Percentiles rank a stretch among this genome's conserved stretches.
Conservation (phyloP, 2,797 vertebrate genomes). For the Glossophaga mutica region DNA sequence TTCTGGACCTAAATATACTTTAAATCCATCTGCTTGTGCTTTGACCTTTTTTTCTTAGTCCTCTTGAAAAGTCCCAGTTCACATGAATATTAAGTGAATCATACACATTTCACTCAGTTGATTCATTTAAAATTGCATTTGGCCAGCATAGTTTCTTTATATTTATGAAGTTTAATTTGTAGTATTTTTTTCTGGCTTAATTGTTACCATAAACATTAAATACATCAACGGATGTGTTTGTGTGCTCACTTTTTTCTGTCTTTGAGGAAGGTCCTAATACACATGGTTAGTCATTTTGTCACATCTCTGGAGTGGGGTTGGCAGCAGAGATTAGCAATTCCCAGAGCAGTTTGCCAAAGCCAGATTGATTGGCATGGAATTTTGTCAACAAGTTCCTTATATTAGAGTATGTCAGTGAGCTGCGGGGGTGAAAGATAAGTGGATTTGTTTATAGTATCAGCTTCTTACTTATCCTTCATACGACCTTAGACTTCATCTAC, state of each 20-base stretch:
- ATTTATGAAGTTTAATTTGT: not conserved
- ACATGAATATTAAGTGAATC: not conserved
- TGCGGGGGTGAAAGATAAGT: not conserved
- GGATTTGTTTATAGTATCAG: not conserved
- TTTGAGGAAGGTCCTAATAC: not conserved
- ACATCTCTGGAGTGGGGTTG: not conserved
- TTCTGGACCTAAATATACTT: not conserved
- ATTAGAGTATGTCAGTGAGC: not conserved
- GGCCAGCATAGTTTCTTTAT: not conserved
- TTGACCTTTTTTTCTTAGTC: not conserved
- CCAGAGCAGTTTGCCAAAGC: conserved; percentile 34
- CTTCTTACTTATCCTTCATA: not conserved
- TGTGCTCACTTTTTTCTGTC: not conserved
- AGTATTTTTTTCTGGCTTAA: conserved; percentile 5
- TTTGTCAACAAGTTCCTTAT: not conserved
- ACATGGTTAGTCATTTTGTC: not conserved
- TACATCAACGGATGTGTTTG: not conserved
- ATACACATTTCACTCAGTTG: not conserved
- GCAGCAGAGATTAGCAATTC: conserved; percentile 2
- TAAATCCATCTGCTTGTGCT: not conserved
- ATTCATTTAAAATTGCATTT: not conserved
- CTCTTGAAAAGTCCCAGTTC: not conserved
- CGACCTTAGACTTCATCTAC: not conserved
- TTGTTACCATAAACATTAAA: not conserved
- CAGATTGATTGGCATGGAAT: not conserved